Base-by-base conservation (phyloP, 2,797 vertebrate genomes). In the Pseudochromis fuscus region DNA sequence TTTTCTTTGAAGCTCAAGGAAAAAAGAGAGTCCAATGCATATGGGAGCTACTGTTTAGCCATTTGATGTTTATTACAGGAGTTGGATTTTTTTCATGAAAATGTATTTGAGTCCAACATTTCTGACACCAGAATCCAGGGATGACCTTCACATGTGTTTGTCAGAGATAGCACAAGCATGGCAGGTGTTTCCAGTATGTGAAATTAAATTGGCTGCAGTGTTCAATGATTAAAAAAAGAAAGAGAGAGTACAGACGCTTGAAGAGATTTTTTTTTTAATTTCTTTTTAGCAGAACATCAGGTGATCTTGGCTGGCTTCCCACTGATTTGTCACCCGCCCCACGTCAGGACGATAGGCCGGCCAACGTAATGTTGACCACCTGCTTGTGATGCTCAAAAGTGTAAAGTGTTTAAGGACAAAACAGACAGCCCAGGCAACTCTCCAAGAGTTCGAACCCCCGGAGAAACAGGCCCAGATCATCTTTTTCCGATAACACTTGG, bases 401-500 rank as follows among this genome's bases (percentile, higher is more conserved):
- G 70, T 70, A 59, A 71, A 75, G 58, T 77, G 72, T 84, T 77
- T 72, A 24, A 71, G 63, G 58, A 50, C 67, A 75, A 73, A 76
- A 55, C 52, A 65, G 75, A 73, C 63, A 48, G 60, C 56, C 64
- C 58, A 37, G 83, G 86, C 82, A 48, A 55, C 64, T 58, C 68
- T 87, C 79, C 88, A 88, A 82, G 61, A 84, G 65, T 65, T 37
- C 9, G 63, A 44, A 62, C 8, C 84, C 79, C 72, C 2, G 24
- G 35, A 88, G 76, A 76, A 85, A 83, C 6, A 2, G 62, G 50
- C 59, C 73, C 68, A 67, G 83, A 87, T 91, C 75, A 76, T 87
- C 75, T 88, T 86, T 80, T n/a, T 83, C 75, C 38, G 80, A 90
- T 91, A 84, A 84, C 75, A 76, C 77, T 91, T 88, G 88, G 83